Evolutionary conservation across 2,888 invertebrate genomes (phyloP), one percentile per base, ranked within the genome.

Genomic region (Elaeidobius kamerunicus): DNA sequence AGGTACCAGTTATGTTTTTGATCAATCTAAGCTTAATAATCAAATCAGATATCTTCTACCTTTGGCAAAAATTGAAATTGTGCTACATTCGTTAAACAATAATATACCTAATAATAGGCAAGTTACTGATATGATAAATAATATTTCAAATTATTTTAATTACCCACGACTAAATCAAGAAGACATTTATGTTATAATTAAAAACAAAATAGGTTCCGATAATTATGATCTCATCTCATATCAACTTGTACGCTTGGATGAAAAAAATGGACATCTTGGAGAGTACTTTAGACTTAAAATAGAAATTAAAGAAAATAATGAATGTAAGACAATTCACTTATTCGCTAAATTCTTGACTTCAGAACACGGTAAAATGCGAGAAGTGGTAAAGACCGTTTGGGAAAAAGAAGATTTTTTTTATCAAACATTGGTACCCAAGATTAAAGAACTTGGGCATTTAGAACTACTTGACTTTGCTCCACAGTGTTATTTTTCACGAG

Each of bases 401-500:
- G 30, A 43, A 15, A 43, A 44, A 44, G 44, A 44, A 17, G 44
- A 44, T 6, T 44, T 44, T 16, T 34, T 44, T 18, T 44, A 44
- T 14, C 34, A 12, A 6, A 15, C 11, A 5, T 44, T 20, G 7
- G 12, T 35, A 5, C 35, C 35, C 3, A 35, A 7, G 16, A 15
- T 35, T 3, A 16, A 15, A 35, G 65, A 20, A 56, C 58, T 35
- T 57, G 63, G 19, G 61, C 67, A 61, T n/a, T 38, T 35, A 35
- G 55, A 30, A 55, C 52, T 64, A 16, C 44, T 51, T 12, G 58
- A 58, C 34, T 63, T 62, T 40, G 67, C 74, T 0, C 65, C 75
- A 2, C 47, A 60, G 15, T 74, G 71, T 60, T 71, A 69, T 55
- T 60, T 69, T 3, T 60, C 63, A 1, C 67, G 69, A 32, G 61